These are phyloP conservation scores for Helobdella robusta DNA, from an alignment of 2,888 invertebrate species.

Conservation along the genomic window DNA sequence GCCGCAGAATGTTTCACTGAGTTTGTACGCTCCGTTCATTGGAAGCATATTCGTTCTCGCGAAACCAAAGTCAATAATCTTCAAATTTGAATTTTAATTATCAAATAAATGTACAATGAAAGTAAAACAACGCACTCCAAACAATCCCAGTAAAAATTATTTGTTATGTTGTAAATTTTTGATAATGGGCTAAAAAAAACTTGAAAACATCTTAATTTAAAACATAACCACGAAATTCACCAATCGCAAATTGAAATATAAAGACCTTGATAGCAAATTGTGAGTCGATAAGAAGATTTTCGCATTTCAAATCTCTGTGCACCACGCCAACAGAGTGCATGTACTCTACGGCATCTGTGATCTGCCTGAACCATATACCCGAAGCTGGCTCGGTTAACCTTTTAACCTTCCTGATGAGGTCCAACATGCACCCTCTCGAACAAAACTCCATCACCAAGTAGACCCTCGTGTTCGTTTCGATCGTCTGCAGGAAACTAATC, in stretches of 20 bases:
- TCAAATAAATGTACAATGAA: too few species aligned
- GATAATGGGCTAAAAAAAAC: too few species aligned
- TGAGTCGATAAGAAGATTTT: constrained; percentile 42
- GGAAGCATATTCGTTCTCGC: constrained; percentile 37
- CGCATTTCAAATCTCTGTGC: constrained; percentile 47
- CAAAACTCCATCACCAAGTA: constrained; percentile 46
- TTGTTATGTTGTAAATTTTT: too few species aligned
- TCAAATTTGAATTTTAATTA: too few species aligned
- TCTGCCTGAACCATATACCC: constrained; percentile 41
- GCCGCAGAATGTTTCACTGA: constrained; percentile 74
- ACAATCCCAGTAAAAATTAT: too few species aligned
- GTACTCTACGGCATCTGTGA: constrained; percentile 41
- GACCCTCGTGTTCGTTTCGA: constrained; percentile 45
- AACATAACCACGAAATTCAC: background rate
- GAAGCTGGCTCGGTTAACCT: constrained; percentile 34
- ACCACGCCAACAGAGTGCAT: constrained; percentile 41
- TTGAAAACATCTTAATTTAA: too few species aligned
- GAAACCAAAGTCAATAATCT: constrained; percentile 45
- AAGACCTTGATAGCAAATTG: constrained; percentile 38
- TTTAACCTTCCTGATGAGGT: constrained; percentile 35
- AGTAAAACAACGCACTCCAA: too few species aligned
- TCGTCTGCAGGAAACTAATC: constrained; percentile 38
- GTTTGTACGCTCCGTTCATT: constrained; percentile 32
- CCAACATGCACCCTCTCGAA: constrained; percentile 42
- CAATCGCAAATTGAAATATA: too few species aligned